Conservation (phyloP, 1,140 invertebrate genomes). For the Euborellia annulipes region DNA sequence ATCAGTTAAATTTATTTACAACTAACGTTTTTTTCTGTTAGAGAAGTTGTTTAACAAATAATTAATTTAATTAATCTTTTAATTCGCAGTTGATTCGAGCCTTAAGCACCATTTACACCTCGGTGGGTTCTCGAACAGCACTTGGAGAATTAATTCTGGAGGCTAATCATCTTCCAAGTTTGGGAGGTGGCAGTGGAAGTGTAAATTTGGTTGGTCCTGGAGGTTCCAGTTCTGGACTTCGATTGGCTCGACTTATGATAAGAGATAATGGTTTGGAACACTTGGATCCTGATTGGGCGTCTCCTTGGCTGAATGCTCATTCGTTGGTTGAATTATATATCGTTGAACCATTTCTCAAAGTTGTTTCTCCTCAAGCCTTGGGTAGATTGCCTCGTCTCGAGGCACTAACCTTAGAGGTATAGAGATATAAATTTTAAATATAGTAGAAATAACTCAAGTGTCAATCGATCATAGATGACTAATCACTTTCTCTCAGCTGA, state of each 20-base stretch:
- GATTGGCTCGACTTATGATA: slow-evolving; percentile 61
- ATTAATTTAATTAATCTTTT: too few species aligned
- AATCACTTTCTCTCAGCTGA: too few species aligned
- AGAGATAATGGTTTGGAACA: slow-evolving; percentile 67
- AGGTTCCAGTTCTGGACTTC: slow-evolving; percentile 52
- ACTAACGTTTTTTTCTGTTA: too few species aligned
- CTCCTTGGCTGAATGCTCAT: slow-evolving; percentile 35
- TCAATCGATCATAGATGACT: too few species aligned
- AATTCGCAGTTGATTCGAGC: too few species aligned
- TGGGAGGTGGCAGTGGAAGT: slow-evolving; percentile 33
- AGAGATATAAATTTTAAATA: too few species aligned
- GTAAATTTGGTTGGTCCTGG: slow-evolving; percentile 28
- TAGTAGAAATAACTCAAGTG: too few species aligned
- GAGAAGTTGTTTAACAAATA: too few species aligned
- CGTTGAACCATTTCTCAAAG: slow-evolving; percentile 63
- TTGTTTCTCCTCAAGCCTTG: slow-evolving; percentile 58
- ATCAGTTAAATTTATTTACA: too few species aligned
- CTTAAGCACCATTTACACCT: too few species aligned
- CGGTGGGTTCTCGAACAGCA: neutral
- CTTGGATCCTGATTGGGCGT: slow-evolving; percentile 60
- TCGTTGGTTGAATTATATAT: slow-evolving; percentile 65
- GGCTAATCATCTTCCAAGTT: slow-evolving; percentile 64
- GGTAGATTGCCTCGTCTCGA: slow-evolving; percentile 56
- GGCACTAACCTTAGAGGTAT: slow-evolving; percentile 63
- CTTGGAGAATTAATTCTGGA: slow-evolving; percentile 72